Evolutionary conservation across 30 jellyfish, hydroid and myxozoan genomes (phyloP).

Genomic region (Catostylus mosaicus): DNA sequence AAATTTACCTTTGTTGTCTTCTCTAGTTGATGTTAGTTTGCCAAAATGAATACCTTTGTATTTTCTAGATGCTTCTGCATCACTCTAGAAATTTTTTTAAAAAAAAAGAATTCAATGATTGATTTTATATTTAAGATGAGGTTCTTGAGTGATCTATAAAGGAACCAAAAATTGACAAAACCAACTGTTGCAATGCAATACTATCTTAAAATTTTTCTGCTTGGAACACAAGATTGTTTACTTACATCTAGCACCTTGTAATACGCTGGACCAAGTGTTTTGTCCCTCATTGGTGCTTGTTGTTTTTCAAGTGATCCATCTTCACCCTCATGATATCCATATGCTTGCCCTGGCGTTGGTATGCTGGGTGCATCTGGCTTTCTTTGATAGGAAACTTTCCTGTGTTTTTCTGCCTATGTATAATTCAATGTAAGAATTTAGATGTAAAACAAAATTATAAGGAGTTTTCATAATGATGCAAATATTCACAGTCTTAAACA

Average conservation of each 20-base stretch:
- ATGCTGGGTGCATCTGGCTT: slow-evolving; percentile 90
- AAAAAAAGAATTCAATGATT: neutral
- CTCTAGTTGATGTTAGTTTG: slow-evolving; percentile 73
- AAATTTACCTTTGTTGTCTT: slow-evolving; percentile 38
- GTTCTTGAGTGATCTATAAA: too few species aligned
- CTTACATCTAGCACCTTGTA: slow-evolving; percentile 77
- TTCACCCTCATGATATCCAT: slow-evolving; percentile 81
- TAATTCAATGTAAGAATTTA: too few species aligned
- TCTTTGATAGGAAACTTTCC: slow-evolving; percentile 55
- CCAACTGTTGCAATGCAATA: too few species aligned
- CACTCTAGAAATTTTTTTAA: slow-evolving; percentile 48
- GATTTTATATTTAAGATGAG: too few species aligned
- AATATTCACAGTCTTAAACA: neutral
- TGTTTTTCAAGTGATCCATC: slow-evolving; percentile 81
- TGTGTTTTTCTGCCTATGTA: slow-evolving; percentile 14
- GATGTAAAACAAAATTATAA: neutral
- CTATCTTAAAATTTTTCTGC: too few species aligned
- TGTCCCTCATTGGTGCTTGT: slow-evolving; percentile 65
- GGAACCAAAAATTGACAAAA: too few species aligned
- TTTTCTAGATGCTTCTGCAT: slow-evolving; percentile 74
- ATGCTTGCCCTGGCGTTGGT: slow-evolving; percentile 98
- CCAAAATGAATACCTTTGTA: slow-evolving; percentile 92
- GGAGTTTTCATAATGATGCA: neutral
- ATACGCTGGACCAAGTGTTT: slow-evolving; percentile 91
- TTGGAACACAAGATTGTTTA: neutral